Percentiles rank a stretch among this genome's conserved stretches.
Conservation (phyloP, 2,888 invertebrate genomes). For the Campaea margaritaria region DNA sequence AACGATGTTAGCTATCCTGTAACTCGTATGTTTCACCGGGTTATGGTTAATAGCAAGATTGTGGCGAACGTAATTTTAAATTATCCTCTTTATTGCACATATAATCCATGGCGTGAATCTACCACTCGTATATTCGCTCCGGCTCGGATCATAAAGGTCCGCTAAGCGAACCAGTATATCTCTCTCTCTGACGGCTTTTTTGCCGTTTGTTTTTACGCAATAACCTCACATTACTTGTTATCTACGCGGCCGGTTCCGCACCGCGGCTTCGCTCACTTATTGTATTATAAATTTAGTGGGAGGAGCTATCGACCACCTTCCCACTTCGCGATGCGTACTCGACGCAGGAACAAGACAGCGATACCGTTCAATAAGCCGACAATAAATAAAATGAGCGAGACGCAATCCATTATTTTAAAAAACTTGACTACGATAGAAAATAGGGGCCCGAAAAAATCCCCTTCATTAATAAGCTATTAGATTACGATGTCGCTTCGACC, state of each 20-base stretch:
- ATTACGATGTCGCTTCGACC: conserved; percentile 80
- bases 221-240: conserved; percentile 78
- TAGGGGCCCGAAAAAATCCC: conserved; percentile 79
- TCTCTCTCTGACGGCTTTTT: conserved; percentile 70
- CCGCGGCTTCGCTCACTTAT: conserved; percentile 77
- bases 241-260: conserved; percentile 73
- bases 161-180: conserved; percentile 72
- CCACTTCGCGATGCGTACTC: conserved; percentile 66
- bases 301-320: conserved; percentile 76
- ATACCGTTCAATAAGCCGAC: conserved; percentile 62
- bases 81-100: conserved; percentile 76
- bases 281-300: conserved; percentile 83
- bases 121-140: conserved; percentile 70
- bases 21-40: conserved; percentile 51
- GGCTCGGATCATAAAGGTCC: conserved; percentile 72
- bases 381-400: conserved; percentile 68
- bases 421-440: conserved; percentile 80
- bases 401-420: conserved; percentile 73
- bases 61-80: conserved; percentile 74
- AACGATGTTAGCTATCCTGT: conserved; percentile 25
- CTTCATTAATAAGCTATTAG: conserved; percentile 85
- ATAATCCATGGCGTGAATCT: conserved; percentile 75
- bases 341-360: conserved; percentile 73
- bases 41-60: conserved; percentile 70
- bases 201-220: conserved; percentile 80